Base-by-base conservation (phyloP, 1,140 invertebrate genomes). In the Pseudomyrmex concolor region DNA sequence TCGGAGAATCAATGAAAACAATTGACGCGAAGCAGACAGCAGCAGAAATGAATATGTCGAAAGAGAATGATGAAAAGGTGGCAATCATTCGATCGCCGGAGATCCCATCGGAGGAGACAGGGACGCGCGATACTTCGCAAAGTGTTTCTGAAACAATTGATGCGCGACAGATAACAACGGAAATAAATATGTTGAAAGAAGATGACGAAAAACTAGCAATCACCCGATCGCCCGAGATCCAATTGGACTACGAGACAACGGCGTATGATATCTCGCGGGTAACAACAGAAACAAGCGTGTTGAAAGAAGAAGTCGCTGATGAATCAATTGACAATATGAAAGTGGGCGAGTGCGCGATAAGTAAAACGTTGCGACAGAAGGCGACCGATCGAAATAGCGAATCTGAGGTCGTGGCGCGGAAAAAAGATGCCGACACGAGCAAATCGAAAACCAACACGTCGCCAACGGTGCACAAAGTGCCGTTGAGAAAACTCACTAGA, bases 1-100 rank as follows among this genome's bases (percentile, higher is more conserved):
- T 25, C 8, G 25, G 54, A 82, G 71, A 76, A 73, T 48, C 15
- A 74, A 70, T 12, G 48, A 15, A 78, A 51, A 57, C 3, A 19
- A 43, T 76, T 13, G 17, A 8, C 13, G 34, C 54, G 34, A 51
- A 57, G 10, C 71, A 73, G n/a, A 15, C 0, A 1, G 57, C 74
- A 1, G 57, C 63, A 9, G 63, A 67, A 78, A 48, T 62, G 22
- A 54, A 34, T 19, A 17, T 76, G 13, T 34, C 19, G 13, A 67
- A 78, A 17, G 50, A 0, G 4, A 17, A 7, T 34, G 13, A 9
- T 45, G 55, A 15, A 45, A 34, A 34, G 5, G 4, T 34, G 34
- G 34, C 34, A 1, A 7, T 34, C 34, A 7, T 1, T 5, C 34
- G 34, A 34, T 34, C 34, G 34, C 5, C 34, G 34, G 34, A 7